Conservation (phyloP, 2,113 vertebrate genomes). For the Scytalopus superciliaris region DNA sequence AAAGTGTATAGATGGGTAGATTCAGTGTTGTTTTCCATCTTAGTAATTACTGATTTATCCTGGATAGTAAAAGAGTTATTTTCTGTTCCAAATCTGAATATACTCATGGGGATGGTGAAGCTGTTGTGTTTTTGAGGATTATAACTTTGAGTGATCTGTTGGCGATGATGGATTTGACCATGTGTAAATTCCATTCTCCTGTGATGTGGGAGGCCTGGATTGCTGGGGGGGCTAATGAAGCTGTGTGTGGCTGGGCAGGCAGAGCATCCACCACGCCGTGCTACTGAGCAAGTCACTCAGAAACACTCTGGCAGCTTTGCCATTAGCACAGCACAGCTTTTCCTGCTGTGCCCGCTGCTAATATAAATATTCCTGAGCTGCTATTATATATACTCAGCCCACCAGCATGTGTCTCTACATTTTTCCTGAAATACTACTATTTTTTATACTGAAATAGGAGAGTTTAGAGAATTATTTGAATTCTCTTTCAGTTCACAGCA, state of each 20-base stretch:
- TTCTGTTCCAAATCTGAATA: not conserved
- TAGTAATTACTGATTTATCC: not conserved
- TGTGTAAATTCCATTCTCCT: not conserved
- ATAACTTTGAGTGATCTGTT: not conserved
- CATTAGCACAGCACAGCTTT: not conserved
- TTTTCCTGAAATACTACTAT: not conserved
- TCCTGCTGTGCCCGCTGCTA: not conserved
- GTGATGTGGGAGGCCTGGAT: not conserved
- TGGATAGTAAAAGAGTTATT: not conserved
- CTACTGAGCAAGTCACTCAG: not conserved
- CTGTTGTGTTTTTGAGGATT: not conserved
- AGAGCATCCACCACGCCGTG: rapidly evolving
- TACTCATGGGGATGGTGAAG: not conserved
- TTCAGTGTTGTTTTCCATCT: not conserved
- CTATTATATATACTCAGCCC: not conserved
- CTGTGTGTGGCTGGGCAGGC: not conserved
- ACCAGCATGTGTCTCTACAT: not conserved
- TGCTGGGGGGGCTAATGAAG: not conserved
- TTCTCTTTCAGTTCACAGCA: not conserved
- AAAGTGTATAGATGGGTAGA: not conserved
- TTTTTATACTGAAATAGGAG: not conserved
- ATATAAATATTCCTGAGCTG: not conserved
- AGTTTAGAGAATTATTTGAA: not conserved
- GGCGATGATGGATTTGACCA: not conserved
- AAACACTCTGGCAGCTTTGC: not conserved